phyloP scores from a whole-genome alignment of 2,888 invertebrate genomes.

The Tenodera sinensis region DNA sequence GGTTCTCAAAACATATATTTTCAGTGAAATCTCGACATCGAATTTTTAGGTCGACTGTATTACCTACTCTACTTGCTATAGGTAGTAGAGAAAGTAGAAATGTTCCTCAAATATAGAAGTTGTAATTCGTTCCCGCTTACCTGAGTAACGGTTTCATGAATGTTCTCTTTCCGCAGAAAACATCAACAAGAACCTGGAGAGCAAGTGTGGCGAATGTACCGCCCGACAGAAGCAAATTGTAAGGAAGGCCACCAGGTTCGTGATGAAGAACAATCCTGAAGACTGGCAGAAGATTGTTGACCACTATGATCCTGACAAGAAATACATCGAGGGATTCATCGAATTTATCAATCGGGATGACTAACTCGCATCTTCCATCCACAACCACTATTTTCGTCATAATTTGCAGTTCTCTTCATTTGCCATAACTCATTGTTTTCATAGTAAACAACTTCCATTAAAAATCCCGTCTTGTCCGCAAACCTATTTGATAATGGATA shows the following conservation, averaged over 20 bases:
- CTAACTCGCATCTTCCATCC: background rate
- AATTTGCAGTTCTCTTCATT: background rate
- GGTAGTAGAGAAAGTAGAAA: too few species aligned
- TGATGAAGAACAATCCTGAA: conserved; percentile 31
- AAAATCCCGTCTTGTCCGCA: too few species aligned
- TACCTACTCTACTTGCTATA: too few species aligned
- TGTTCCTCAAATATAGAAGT: too few species aligned
- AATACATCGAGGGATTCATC: background rate
- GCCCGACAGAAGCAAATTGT: conserved; percentile 34
- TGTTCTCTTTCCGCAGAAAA: conserved; percentile 30
- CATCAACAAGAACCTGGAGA: conserved; percentile 35
- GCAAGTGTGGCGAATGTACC: conserved; percentile 36
- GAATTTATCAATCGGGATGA: background rate
- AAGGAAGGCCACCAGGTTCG: conserved; percentile 33
- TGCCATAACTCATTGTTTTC: background rate
- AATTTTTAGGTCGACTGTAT: too few species aligned
- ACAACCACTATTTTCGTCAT: background rate
- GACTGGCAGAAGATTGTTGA: background rate
- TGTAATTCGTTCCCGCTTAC: too few species aligned
- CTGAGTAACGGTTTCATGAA: background rate
- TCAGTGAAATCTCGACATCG: too few species aligned
- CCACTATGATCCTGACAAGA: background rate
- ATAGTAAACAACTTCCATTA: too few species aligned
- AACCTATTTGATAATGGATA: too few species aligned
- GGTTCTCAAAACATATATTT: too few species aligned